These are phyloP conservation scores for Phalangium opilio DNA, from an alignment of 2,888 invertebrate genomes.

Conservation along the genomic window DNA sequence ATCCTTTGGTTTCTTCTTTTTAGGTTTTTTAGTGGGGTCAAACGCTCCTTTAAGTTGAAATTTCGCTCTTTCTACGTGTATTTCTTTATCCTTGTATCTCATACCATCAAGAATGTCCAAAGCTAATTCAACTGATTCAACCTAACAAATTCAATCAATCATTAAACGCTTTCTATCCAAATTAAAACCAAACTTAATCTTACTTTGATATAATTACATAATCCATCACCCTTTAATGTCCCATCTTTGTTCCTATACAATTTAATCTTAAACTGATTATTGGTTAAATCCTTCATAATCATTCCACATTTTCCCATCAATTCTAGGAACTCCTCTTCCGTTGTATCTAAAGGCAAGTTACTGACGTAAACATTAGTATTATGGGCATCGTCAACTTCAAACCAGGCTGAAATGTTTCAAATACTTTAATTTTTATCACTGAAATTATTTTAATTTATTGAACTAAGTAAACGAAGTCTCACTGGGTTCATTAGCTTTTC, in stretches of 20 bases:
- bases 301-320: slow-evolving; percentile 94
- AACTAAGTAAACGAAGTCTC: too few species aligned
- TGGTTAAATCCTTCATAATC: slow-evolving; percentile 67
- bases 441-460: neutral
- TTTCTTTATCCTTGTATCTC: slow-evolving; percentile 50
- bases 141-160: slow-evolving; percentile 34
- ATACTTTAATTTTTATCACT: too few species aligned
- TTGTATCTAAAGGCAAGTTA: slow-evolving; percentile 72
- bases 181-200: slow-evolving; percentile 16
- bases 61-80: slow-evolving; percentile 78
- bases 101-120: slow-evolving; percentile 79
- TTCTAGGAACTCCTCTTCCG: slow-evolving; percentile 66
- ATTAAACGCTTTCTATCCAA: too few species aligned
- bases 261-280: slow-evolving; percentile 72
- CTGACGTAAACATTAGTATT: slow-evolving; percentile 95
- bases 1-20: slow-evolving; percentile 66
- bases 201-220: slow-evolving; percentile 89
- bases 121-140: slow-evolving; percentile 86
- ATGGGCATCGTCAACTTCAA: slow-evolving; percentile 68
- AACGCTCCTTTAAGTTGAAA: slow-evolving; percentile 86
- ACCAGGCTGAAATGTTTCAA: slow-evolving; percentile 49
- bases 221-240: slow-evolving; percentile 81
- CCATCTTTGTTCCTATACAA: slow-evolving; percentile 70
- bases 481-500: slow-evolving; percentile 20
- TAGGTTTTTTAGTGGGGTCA: slow-evolving; percentile 81